Base-by-base conservation (phyloP, 2,113 vertebrate genomes). In the Tautogolabrus adspersus region DNA sequence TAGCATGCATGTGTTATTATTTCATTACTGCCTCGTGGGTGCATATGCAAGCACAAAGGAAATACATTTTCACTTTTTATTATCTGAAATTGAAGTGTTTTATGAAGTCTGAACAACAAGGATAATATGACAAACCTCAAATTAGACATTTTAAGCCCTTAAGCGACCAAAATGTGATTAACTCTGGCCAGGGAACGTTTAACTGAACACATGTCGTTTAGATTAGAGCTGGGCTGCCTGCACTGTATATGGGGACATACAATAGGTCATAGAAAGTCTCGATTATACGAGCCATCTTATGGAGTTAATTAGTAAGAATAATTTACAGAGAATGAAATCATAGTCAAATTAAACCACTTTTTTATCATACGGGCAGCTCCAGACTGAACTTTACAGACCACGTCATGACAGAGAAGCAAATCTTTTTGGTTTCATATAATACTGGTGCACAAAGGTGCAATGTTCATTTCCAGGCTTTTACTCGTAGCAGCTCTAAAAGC, bases 1-100 rank as follows among this genome's bases (percentile, higher is more conserved):
- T 38, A 34, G 68, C 65, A 65, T 51, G 77, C 63, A 59, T 75
- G 73, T 63, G 30, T 82, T 38, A 74, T 72, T 72, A 69, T 84
- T 86, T 77, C 65, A 79, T 69, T 78, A 77, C 38, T 63, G 47
- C 56, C 26, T 79, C 68, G 3, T 44, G 60, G 46, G 52, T 71
- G 42, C 37, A 23, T 67, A 81, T 58, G 26, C 15, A 15, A 66
- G 52, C 67, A 30, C 37, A 23, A 42, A 26, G 47, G 15, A 73
- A 54, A 19, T 19, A 19, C 10, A 8, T 19, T 49, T 19, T 49
- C 10, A 5, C 0, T 9, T 16, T 52, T n/a, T 8, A n/a, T 21
- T 16, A 12, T 15, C 44, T 46, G n/a, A 10, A 9, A 22, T 55
- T 55, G 4, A 10, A 11, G 23, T 22, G 55, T 30, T 58, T 56